A percentile compares a stretch with the other conserved stretches of the same genome.
Evolutionary conservation across 1,140 invertebrate genomes (phyloP).

Genomic region (Aricia agestis): DNA sequence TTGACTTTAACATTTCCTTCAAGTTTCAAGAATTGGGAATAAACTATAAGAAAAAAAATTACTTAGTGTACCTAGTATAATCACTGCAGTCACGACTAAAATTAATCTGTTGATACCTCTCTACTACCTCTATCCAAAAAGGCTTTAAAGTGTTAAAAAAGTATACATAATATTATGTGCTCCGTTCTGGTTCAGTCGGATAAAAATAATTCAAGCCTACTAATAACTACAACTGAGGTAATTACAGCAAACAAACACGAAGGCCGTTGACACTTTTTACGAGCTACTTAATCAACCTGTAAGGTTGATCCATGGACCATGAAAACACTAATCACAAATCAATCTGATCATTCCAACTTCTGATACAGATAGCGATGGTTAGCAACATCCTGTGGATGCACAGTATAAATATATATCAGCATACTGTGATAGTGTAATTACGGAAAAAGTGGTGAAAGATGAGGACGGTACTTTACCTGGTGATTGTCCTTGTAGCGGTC

Average conservation of each 20-base stretch:
- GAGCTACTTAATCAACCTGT: conserved; percentile 34
- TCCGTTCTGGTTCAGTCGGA: too few relatives aligned
- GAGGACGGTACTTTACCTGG: neutral
- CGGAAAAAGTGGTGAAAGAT: neutral
- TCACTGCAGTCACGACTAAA: too few relatives aligned
- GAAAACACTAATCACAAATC: conserved; percentile 29
- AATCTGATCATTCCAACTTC: conserved; percentile 13
- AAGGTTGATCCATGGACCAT: conserved; percentile 34
- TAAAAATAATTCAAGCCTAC: too few relatives aligned
- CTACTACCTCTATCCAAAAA: too few relatives aligned
- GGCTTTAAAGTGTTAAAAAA: too few relatives aligned
- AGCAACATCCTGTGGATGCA: neutral
- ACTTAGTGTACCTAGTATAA: too few relatives aligned
- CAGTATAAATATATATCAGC: neutral
- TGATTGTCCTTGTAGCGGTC: neutral
- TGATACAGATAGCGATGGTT: neutral
- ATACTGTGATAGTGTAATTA: neutral
- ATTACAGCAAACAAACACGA: neutral
- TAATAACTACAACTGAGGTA: neutral
- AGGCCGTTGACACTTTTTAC: conserved; percentile 30
- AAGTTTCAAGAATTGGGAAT: too few relatives aligned
- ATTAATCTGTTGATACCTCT: too few relatives aligned
- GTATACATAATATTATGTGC: too few relatives aligned
- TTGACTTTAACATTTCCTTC: too few relatives aligned
- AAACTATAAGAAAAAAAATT: too few relatives aligned